Conservation (phyloP, 2,113 vertebrate genomes). For the Burhinus oedicnemus region DNA sequence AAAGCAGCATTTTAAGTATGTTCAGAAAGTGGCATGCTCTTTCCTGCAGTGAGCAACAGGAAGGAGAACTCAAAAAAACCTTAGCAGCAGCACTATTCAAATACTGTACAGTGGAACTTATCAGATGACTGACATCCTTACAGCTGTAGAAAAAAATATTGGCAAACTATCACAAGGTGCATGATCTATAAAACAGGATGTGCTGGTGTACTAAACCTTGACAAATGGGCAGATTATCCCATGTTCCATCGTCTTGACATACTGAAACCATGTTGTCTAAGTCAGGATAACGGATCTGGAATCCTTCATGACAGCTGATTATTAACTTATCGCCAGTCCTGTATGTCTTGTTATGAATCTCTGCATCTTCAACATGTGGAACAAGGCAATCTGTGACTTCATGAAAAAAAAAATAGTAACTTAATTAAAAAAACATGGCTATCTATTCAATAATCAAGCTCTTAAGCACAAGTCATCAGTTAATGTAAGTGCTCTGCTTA, state of each 20-base stretch:
- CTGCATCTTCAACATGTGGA: constrained; percentile 85
- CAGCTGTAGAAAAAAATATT: not conserved
- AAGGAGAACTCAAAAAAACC: not conserved
- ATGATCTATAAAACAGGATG: not conserved
- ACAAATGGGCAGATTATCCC: constrained; percentile 87
- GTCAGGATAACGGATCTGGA: constrained; percentile 86
- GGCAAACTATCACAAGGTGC: constrained; percentile 1
- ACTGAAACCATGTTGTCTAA: constrained; percentile 81
- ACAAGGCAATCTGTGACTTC: constrained; percentile 80
- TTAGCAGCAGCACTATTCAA: not conserved
- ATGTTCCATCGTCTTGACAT: constrained; percentile 82
- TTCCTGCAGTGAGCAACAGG: not conserved
- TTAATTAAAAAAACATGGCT: not conserved
- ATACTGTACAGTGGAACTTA: not conserved
- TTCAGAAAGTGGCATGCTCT: not conserved
- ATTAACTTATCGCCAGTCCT: constrained; percentile 81
- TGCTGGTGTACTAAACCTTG: constrained; percentile 77
- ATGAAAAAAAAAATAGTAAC: constrained; percentile 32
- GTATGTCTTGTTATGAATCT: constrained; percentile 85
- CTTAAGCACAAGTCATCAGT: not conserved
- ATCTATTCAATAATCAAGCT: constrained; percentile 2
- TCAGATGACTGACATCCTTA: not conserved
- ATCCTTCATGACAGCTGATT: constrained; percentile 84
- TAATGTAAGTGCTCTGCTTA: not conserved
- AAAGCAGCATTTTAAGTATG: not conserved